Conservation (phyloP, 2,888 invertebrate genomes). For the Phortica magna region DNA sequence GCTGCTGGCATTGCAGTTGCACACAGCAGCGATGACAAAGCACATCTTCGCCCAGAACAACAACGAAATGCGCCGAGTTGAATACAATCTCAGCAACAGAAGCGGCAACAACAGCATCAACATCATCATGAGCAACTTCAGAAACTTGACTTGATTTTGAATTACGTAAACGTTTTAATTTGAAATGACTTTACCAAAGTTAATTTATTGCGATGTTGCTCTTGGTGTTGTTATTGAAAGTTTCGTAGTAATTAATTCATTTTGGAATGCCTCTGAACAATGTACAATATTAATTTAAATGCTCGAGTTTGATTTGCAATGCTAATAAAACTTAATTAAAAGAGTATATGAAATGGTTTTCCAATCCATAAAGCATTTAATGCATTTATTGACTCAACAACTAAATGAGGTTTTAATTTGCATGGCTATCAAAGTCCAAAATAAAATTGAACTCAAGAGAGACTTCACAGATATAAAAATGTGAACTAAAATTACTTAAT, state of each 20-base stretch:
- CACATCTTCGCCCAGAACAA: neutral
- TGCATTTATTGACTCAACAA: neutral
- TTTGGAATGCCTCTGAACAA: neutral
- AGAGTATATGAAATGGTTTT: neutral
- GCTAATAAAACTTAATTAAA: neutral
- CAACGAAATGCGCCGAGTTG: no score
- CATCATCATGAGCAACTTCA: neutral
- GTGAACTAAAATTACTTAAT: neutral
- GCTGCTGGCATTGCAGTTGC: constrained; percentile 9
- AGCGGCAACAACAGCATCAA: neutral
- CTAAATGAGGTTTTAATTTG: neutral
- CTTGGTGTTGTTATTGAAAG: neutral
- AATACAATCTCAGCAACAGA: no score
- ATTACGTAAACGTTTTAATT: neutral
- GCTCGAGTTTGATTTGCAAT: neutral
- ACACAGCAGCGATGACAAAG: constrained; percentile 46
- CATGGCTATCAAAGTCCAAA: neutral
- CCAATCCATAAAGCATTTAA: neutral
- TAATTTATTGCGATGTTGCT: neutral
- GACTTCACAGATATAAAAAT: no score
- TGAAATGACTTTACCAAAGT: neutral
- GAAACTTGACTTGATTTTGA: neutral
- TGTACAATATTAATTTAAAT: neutral
- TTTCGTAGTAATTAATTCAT: neutral
- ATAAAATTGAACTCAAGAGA: no score